Evolutionary conservation across 2,113 vertebrate genomes (phyloP).

Genomic region (Amphiprion percula): DNA sequence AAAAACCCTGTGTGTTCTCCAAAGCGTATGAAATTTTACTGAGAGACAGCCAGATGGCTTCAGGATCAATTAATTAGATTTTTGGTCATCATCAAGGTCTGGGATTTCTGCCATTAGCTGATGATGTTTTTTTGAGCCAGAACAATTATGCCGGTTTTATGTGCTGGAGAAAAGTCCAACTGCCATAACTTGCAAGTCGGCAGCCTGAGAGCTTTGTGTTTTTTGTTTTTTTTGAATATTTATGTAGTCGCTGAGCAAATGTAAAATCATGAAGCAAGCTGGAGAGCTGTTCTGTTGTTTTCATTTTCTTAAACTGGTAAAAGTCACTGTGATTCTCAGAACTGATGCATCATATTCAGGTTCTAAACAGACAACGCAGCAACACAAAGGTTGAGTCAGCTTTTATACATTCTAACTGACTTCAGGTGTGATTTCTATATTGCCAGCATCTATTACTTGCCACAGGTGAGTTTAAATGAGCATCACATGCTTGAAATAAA

Average conservation of each 20-base stretch:
- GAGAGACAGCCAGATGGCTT: background rate
- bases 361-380: background rate
- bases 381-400: too few species aligned
- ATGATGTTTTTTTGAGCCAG: conserved; percentile 17
- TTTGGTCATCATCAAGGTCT: conserved; percentile 24
- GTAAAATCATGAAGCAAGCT: background rate
- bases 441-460: too few species aligned
- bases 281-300: background rate
- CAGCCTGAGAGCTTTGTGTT: background rate
- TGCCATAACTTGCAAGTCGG: background rate
- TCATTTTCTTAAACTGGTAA: background rate
- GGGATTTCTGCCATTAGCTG: conserved; percentile 29
- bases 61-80: conserved; percentile 27
- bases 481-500: too few species aligned
- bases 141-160: conserved; percentile 6
- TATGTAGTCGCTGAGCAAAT: background rate
- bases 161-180: conserved; percentile 1
- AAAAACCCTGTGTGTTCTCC: background rate
- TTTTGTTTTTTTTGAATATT: background rate
- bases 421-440: too few species aligned
- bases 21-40: background rate
- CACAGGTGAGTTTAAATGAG: too few species aligned
- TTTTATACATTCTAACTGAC: too few species aligned
- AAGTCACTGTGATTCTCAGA: background rate
- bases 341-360: background rate